Base-by-base conservation (phyloP, 2,888 invertebrate species). In the Gonocerus acuteangulatus region DNA sequence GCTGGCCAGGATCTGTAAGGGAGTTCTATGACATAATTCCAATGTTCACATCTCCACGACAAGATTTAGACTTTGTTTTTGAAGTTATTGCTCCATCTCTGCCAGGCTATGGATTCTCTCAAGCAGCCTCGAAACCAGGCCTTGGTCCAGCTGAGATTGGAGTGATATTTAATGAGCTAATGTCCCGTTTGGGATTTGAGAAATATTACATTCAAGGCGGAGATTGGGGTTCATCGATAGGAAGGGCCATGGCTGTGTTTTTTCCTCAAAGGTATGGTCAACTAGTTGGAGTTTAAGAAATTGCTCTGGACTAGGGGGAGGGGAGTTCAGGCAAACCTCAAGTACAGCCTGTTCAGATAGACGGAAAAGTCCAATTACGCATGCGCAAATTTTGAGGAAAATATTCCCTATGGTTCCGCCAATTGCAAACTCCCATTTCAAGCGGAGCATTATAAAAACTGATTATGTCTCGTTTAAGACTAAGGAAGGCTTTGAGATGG, bases 1-100 rank as follows among this genome's bases (percentile, higher is more conserved):
- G 92, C 18, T 92, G 92, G 92, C 93, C 92, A 0, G 88, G 90
- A 1, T 87, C 87, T 0, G 74, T 91, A 1, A 79, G 84, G 2
- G 90, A 92, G 73, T 91, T 89, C 73, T 85, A 87, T 70, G 85
- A 85, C 59, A 73, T 87, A 16, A 82, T 89, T 58, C 87, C 88
- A 0, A 69, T 81, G 61, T 72, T 89, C 34, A 83, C 79, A 0
- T 77, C 75, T 0, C 78, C 78, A 0, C 74, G 73, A 3, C 70
- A 75, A 0, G 78, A 77, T 48, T 72, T 76, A 21, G 76, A 80
- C 44, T 83, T 83, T 68, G 83, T 82, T 0, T 86, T 87, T 69
- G 86, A 87, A 72, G 73, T 74, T 63, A 77, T 86, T 32, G 79
- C 75, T 0, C 86, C 86, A 0, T 85, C 85, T 52, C 71, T 86